phyloP scores from a whole-genome alignment of 2,888 invertebrate genomes.

The Panorpa germanica region DNA sequence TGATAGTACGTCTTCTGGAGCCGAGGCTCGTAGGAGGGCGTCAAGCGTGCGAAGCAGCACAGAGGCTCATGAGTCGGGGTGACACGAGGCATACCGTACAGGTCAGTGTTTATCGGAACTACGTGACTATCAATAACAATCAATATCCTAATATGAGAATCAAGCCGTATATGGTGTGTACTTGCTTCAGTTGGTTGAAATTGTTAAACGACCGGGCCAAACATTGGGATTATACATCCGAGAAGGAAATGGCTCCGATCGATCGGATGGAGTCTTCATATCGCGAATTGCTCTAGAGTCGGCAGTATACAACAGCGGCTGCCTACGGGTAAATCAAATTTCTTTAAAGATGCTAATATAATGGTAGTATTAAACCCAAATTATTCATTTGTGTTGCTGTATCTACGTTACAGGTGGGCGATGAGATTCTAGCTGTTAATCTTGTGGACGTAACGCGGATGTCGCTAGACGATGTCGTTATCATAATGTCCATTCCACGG shows the following conservation, averaged over 20 bases:
- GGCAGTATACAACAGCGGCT: slow-evolving; percentile 93
- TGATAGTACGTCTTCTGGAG: slow-evolving; percentile 85
- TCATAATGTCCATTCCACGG: slow-evolving; percentile 97
- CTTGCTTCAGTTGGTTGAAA: slow-evolving; percentile 67
- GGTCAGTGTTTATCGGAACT: slow-evolving; percentile 12
- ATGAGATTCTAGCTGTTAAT: slow-evolving; percentile 96
- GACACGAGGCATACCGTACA: slow-evolving; percentile 50
- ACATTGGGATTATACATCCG: slow-evolving; percentile 94
- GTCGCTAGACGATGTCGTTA: slow-evolving; percentile 97
- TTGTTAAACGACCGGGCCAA: slow-evolving; percentile 96
- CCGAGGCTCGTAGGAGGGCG: slow-evolving; percentile 75
- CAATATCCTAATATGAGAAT: too few species aligned
- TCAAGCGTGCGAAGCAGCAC: slow-evolving; percentile 71
- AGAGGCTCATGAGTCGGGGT: slow-evolving; percentile 48
- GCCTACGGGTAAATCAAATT: slow-evolving; percentile 47
- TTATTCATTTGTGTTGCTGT: neutral
- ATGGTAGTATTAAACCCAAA: neutral
- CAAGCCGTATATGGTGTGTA: neutral
- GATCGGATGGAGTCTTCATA: slow-evolving; percentile 94
- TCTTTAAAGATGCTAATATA: slow-evolving; percentile 5
- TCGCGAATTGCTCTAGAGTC: slow-evolving; percentile 88
- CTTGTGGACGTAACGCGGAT: slow-evolving; percentile 93
- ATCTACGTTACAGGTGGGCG: slow-evolving; percentile 58
- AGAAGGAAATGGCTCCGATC: slow-evolving; percentile 96
- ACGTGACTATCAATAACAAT: too few species aligned